Evolutionary conservation across 2,113 vertebrate species (phyloP).

Genomic region (Eira barbara): DNA sequence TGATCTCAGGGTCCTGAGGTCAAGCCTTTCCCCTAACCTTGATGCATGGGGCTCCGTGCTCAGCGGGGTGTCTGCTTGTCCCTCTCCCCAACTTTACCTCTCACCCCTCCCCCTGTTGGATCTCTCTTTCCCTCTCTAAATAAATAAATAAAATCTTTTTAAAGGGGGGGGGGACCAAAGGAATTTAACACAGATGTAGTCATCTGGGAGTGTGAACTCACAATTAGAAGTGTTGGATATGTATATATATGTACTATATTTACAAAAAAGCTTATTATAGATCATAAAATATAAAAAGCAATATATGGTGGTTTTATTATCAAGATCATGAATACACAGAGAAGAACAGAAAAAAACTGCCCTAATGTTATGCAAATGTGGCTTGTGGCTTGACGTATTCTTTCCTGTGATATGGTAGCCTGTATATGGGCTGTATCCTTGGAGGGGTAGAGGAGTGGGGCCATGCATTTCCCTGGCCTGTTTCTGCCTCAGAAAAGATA

Average conservation of each 20-base stretch:
- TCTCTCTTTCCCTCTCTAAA: not conserved
- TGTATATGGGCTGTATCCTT: not conserved
- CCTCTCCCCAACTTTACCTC: not conserved
- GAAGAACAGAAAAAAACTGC: not conserved
- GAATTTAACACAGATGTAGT: not conserved
- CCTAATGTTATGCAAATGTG: not conserved
- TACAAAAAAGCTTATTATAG: not conserved
- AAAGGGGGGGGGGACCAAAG: too few relatives aligned
- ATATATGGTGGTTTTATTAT: not conserved
- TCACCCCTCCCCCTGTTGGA: too few relatives aligned
- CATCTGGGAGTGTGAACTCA: not conserved
- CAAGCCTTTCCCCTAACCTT: not conserved
- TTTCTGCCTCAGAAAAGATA: not conserved
- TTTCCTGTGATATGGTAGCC: not conserved
- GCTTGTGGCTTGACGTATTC: not conserved
- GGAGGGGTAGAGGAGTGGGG: too few relatives aligned
- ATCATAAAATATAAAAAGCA: not conserved
- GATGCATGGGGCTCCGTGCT: not conserved
- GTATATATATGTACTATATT: not conserved
- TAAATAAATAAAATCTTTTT: not conserved
- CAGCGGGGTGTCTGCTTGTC: not conserved
- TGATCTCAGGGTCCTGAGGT: not conserved
- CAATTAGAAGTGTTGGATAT: not conserved
- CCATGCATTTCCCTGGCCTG: not conserved
- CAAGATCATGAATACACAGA: not conserved